Evolutionary conservation across 2,797 vertebrate species (phyloP), one percentile per base, ranked within the genome.

Genomic region (Etheostoma perlongum): DNA sequence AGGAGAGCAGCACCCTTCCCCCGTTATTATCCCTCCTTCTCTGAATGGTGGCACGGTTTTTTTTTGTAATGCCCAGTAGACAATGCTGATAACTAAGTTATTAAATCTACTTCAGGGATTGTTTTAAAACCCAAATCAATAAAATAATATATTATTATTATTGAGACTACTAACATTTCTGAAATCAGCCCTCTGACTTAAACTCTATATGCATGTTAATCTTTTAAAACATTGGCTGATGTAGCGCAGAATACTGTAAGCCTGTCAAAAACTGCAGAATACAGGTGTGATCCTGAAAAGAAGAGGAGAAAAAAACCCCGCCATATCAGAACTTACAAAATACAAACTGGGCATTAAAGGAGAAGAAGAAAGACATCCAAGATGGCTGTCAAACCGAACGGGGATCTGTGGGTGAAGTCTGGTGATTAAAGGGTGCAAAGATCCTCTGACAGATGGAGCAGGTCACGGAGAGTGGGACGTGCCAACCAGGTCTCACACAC

Each of bases 401-500:
- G 60, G 40, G 63, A 68, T 70, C 72, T 59, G 0, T 25, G 80
- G 72, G 63, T 74, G 59, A 76, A 13, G 71, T 63, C 49, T 57
- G 60, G 85, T 74, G 84, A 89, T 86, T 90, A 87, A 72, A 82
- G 65, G 42, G 44, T n/a, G 33, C 64, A 76, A 78, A 85, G 77
- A 86, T 59, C 80, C 79, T 76, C 80, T 15, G 76, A 79, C 87
- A 92, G 90, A 91, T 83, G 90, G 90, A 88, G 77, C 80, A 81
- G 89, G 82, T 88, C 87, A 79, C 48, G 2, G 16, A 67, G 79
- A 66, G 76, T 18, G 58, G 63, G 82, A 74, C 16, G 30, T 59
- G 63, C 46, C 80, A 76, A 70, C 46, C 80, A 76, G 72, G 55
- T 80, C 71, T 55, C 72, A 58, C 78, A 71, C 76, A 72, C 79